Conservation (phyloP, 2,797 vertebrate species). For the Channallabes apus region DNA sequence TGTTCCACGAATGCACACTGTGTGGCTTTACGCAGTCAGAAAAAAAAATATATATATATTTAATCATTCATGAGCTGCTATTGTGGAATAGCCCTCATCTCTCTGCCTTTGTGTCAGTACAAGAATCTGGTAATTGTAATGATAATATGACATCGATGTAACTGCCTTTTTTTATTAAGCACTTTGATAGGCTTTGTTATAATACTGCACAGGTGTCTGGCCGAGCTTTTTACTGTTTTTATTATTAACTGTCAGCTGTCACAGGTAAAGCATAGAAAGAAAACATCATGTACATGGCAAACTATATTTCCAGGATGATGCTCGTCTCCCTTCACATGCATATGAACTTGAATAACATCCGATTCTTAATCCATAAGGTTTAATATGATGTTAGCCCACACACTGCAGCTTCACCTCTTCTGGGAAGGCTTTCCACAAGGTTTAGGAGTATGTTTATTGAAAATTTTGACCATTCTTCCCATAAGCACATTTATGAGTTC, state of each 20-base stretch:
- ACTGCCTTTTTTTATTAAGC: conserved; percentile 54
- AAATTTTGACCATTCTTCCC: no score
- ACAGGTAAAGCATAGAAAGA: conserved; percentile 18
- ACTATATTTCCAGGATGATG: no score
- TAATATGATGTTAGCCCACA: no score
- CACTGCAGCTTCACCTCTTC: no score
- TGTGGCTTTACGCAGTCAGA: conserved; percentile 54
- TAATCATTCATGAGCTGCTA: conserved; percentile 54
- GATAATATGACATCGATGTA: conserved; percentile 66
- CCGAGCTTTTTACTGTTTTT: conserved; percentile 41
- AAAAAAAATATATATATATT: conserved; percentile 35
- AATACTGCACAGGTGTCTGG: conserved; percentile 47
- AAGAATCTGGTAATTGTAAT: conserved; percentile 64
- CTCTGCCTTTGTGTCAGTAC: conserved; percentile 60
- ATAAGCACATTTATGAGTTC: no score
- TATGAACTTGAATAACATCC: no score
- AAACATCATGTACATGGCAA: conserved; percentile 14
- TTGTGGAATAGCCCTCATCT: conserved; percentile 46
- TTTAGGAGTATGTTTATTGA: no score
- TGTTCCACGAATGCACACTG: conserved; percentile 45
- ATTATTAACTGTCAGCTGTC: conserved; percentile 50
- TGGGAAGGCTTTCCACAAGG: no score
- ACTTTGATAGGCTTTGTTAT: conserved; percentile 55
- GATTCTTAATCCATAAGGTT: no score
- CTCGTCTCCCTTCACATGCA: no score